phyloP scores from a whole-genome alignment of 1,140 invertebrate species.

The Palaemon carinicauda region DNA sequence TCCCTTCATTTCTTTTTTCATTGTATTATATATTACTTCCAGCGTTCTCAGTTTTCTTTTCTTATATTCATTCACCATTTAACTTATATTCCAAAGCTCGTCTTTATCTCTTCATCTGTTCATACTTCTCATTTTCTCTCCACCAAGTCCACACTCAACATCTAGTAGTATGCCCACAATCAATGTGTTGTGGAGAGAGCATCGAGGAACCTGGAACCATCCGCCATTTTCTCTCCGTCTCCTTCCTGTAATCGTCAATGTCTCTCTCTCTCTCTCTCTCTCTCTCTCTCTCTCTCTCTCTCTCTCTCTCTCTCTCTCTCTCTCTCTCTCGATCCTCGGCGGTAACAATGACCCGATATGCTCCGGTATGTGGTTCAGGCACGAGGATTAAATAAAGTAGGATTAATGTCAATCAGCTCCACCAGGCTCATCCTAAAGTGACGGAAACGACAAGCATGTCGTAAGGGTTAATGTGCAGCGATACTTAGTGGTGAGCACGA shows the following conservation, averaged over 20 bases:
- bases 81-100: too few species aligned
- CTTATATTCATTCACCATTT: too few species aligned
- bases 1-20: neutral
- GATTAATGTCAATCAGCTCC: conserved; percentile 17
- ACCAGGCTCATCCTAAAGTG: neutral
- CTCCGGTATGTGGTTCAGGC: conserved; percentile 11
- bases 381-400: conserved; percentile 20
- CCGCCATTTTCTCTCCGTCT: neutral
- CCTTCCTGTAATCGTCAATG: neutral
- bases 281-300: neutral
- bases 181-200: too few species aligned
- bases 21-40: too few species aligned
- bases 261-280: neutral
- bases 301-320: neutral
- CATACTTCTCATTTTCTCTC: neutral
- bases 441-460: too few species aligned
- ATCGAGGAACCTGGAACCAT: too few species aligned
- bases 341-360: neutral
- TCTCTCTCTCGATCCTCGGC: neutral
- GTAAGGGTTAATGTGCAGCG: too few species aligned
- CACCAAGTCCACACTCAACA: neutral
- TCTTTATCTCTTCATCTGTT: neutral
- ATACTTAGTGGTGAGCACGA: too few species aligned
- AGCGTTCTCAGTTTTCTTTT: too few species aligned
- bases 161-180: too few species aligned